Evolutionary conservation across 2,113 vertebrate species (phyloP), one percentile per base, ranked within the genome.

Genomic region (Cyrtonyx montezumae): DNA sequence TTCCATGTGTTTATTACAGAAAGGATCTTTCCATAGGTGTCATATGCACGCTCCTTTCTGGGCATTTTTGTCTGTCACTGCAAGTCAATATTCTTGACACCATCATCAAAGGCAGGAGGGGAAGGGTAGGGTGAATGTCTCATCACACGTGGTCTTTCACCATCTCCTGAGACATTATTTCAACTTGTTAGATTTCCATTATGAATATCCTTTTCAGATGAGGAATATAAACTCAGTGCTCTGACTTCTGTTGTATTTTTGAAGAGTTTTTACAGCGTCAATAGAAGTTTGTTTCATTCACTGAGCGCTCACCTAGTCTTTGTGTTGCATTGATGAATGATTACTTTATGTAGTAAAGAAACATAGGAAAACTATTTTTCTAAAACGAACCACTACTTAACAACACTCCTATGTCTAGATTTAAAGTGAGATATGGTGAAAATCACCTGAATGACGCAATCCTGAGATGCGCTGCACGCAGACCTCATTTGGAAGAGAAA

Each of bases 341-440:
- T 15, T 78, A 88, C 43, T 37, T 78, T 20, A 22, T 7, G n/a
- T 2, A 59, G 26, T 37, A 63, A 82, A 26, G 16, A 43, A 86
- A 48, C 45, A 36, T 6, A 22, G 48, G 66, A 58, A 68, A 66
- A 83, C 55, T 8, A 7, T 88, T 88, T 90, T 91, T 79, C 66
- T 32, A 61, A 51, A 75, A 46, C 12, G 23, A 42, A 58, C 40
- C 70, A 10, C 43, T n/a, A 22, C 23, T 90, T 75, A 75, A 78
- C 66, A 77, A 48, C 66, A 12, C 21, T 32, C 49, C 69, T 62
- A 55, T 32, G 26, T 43, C 36, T 61, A 69, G n/a, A 32, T 66
- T 82, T 82, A 75, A 67, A 45, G 6, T 65, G 26, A 88, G 89
- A 87, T 6, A 20, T 43, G 43, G 79, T 91, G 75, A 93, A 93